phyloP scores from a whole-genome alignment of 2,797 vertebrate species.

The Spondyliosoma cantharus region DNA sequence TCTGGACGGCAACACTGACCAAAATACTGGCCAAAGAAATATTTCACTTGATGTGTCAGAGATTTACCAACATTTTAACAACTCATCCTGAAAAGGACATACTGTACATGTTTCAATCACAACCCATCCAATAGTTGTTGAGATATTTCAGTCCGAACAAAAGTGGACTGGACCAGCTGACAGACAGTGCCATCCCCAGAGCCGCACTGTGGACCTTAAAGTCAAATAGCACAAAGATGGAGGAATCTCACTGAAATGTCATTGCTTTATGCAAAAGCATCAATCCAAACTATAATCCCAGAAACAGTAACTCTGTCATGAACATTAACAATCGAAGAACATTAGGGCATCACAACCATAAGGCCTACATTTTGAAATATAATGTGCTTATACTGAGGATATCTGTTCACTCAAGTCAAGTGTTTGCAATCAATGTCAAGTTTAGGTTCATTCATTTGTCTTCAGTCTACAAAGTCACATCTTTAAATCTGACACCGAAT shows the following conservation, averaged over 20 bases:
- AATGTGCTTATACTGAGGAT: no score
- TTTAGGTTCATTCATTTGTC: background rate
- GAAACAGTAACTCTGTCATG: background rate
- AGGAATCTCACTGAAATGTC: background rate
- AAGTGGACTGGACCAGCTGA: no score
- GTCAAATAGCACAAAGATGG: background rate
- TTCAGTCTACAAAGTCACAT: background rate
- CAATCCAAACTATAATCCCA: background rate
- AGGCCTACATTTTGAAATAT: background rate
- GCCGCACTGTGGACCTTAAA: background rate
- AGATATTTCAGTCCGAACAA: no score
- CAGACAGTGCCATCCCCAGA: no score
- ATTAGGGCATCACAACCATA: background rate
- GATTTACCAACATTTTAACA: background rate
- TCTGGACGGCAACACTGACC: background rate
- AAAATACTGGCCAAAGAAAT: background rate
- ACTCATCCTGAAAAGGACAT: background rate
- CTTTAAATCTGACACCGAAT: background rate
- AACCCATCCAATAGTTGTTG: background rate
- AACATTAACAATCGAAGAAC: no score
- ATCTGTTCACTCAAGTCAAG: background rate
- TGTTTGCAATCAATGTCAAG: background rate
- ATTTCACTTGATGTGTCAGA: background rate
- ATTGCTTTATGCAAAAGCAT: background rate
- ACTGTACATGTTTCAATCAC: background rate